Conservation (phyloP, 92 coral and sea anemone genomes). For the Siderastrea radians region DNA sequence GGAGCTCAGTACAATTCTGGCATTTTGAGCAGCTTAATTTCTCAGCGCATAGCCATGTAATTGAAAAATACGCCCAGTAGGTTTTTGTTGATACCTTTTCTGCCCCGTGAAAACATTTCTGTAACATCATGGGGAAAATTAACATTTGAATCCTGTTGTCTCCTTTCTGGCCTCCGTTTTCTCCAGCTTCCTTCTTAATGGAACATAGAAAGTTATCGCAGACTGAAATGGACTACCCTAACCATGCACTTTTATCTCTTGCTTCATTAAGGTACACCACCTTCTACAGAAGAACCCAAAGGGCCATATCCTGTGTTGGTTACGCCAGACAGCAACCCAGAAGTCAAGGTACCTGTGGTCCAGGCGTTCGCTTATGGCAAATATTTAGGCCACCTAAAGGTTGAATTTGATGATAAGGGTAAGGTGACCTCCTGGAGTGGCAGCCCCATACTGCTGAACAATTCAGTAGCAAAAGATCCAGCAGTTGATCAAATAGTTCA, state of each 20-base stretch:
- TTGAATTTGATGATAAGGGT: constrained; percentile 82
- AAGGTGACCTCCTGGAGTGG: constrained; percentile 85
- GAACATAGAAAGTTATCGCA: not conserved
- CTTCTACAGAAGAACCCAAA: constrained; percentile 70
- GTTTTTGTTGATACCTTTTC: too few relatives aligned
- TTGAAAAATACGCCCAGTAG: too few relatives aligned
- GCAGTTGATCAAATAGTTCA: constrained; percentile 36
- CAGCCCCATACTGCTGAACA: constrained; percentile 84
- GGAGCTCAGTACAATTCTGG: too few relatives aligned
- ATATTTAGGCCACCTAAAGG: constrained; percentile 88
- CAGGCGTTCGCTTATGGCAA: constrained; percentile 88
- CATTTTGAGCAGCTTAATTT: too few relatives aligned
- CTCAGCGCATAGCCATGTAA: too few relatives aligned
- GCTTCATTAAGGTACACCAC: constrained; percentile 69
- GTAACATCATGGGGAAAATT: too few relatives aligned
- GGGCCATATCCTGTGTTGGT: constrained; percentile 91
- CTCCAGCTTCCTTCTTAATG: too few relatives aligned
- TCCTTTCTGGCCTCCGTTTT: too few relatives aligned
- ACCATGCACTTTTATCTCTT: not conserved
- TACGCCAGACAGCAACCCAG: constrained; percentile 65
- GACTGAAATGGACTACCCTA: not conserved
- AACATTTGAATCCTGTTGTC: too few relatives aligned
- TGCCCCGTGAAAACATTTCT: too few relatives aligned
- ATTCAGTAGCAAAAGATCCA: constrained; percentile 69
- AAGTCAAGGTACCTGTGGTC: constrained; percentile 80